A percentile compares a stretch with the other conserved stretches of the same genome.
Conservation (phyloP, 1,140 invertebrate species). For the Monomorium pharaonis region DNA sequence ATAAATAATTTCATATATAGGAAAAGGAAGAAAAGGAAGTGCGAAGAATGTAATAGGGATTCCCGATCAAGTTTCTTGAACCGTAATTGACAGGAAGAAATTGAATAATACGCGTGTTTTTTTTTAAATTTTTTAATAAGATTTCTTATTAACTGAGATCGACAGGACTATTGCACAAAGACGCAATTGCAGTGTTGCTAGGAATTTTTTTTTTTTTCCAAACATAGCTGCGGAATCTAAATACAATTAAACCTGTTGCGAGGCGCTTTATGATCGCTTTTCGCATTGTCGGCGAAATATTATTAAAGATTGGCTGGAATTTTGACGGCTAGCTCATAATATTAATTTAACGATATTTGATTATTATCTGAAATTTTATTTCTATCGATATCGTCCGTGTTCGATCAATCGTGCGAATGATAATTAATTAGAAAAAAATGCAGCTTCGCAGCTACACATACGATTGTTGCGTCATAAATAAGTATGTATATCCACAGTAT, state of each 20-base stretch:
- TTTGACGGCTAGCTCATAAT: neutral
- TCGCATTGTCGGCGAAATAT: neutral
- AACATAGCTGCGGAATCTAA: neutral
- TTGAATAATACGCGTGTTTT: neutral
- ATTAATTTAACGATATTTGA: conserved; percentile 16
- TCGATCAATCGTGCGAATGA: neutral
- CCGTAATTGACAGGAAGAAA: neutral
- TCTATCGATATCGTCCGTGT: neutral
- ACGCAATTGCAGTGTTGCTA: neutral
- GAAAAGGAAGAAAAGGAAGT: neutral
- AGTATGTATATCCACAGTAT: neutral
- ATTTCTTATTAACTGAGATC: conserved; percentile 31
- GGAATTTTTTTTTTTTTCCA: neutral
- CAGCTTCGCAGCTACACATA: neutral
- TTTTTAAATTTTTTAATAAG: too few relatives aligned
- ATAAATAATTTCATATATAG: neutral
- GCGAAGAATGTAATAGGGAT: neutral
- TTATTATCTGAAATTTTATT: too few relatives aligned
- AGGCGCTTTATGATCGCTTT: neutral
- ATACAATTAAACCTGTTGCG: neutral
- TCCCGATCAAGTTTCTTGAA: neutral
- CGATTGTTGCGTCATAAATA: neutral
- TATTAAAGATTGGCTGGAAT: neutral
- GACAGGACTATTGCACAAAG: neutral
- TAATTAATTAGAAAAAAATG: neutral